Evolutionary conservation across 2,888 invertebrate species (phyloP), one percentile per base, ranked within the genome.

Genomic region (Noctua comes): DNA sequence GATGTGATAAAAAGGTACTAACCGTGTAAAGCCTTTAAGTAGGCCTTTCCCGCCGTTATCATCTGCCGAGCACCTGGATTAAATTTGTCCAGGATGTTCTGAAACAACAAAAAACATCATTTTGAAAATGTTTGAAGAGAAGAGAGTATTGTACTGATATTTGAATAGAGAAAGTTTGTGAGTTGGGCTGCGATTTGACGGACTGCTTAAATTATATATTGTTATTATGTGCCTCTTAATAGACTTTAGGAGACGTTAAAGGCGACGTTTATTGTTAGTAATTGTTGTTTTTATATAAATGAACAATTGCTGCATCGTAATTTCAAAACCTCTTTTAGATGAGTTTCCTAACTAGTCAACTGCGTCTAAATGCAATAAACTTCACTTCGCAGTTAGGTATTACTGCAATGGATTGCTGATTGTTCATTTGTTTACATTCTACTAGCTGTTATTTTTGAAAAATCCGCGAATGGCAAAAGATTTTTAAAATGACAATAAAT

Each of bases 31-130:
- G 99, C 99, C 96, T 99, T 99, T 91, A 99, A 97, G 95, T 99
- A 99, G 81, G 99, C 98, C 96, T 99, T 99, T 82, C 99, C 99
- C 90, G 99, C 98, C 91, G 98, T 98, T 96, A 99, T 98, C 97
- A 99, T 98, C 97, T 99, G 99, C 92, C 99, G 97, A 68, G 99
- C 98, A 87, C 99, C 98, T 79, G 99, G 99, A 97, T 99, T 99
- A 97, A 99, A 99, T 97, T 99, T 99, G 95, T 99, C 99, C 97
- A 99, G 97, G 96, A 99, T 98, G 95, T 99, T 99, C 99, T 99
- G 98, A 89, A 98, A 98, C 95, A 97, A 97, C 92, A 79, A 85
- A 90, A 90, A 90, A 89, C 51, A 72, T 43, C 75, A 86, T 77
- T 82, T 89, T 87, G 54, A 82, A 66, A 72, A 46, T 62, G 40